Evolutionary conservation across 2,113 vertebrate genomes (phyloP).

Genomic region (Mirza zaza): DNA sequence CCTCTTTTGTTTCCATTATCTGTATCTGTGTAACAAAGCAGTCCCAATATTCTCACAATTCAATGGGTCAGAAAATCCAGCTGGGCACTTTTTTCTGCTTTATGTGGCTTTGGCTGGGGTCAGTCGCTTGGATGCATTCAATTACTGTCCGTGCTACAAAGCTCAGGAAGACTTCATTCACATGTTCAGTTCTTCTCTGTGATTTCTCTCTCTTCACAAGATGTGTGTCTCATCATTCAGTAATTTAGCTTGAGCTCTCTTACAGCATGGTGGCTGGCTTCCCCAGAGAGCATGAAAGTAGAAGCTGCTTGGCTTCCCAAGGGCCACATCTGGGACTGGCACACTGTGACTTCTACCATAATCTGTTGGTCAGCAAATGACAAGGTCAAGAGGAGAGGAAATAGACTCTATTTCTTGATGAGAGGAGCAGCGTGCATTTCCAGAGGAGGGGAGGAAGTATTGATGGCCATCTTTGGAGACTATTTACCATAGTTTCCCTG

Average conservation of each 20-base stretch:
- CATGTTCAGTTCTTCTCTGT: not conserved
- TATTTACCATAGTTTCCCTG: not conserved
- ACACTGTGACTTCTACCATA: not conserved
- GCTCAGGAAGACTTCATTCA: not conserved
- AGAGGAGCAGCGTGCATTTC: not conserved
- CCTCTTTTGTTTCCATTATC: not conserved
- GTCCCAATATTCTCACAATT: not conserved
- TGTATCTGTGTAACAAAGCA: not conserved
- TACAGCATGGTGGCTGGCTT: not conserved
- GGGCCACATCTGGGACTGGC: not conserved
- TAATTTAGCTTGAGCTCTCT: not conserved
- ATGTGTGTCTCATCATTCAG: not conserved
- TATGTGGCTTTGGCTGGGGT: not conserved
- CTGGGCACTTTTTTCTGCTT: constrained; percentile 19
- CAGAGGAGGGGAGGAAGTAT: not conserved
- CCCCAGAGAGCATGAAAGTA: not conserved
- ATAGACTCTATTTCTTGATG: not conserved
- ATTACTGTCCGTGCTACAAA: not conserved
- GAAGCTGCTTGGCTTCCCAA: not conserved
- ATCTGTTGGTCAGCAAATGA: not conserved
- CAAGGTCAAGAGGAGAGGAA: not conserved
- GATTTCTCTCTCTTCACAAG: not conserved
- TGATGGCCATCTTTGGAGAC: not conserved
- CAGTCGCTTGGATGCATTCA: not conserved
- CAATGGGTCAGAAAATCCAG: not conserved